Base-by-base conservation (phyloP, 2,888 invertebrate species). In the Acheta domesticus region DNA sequence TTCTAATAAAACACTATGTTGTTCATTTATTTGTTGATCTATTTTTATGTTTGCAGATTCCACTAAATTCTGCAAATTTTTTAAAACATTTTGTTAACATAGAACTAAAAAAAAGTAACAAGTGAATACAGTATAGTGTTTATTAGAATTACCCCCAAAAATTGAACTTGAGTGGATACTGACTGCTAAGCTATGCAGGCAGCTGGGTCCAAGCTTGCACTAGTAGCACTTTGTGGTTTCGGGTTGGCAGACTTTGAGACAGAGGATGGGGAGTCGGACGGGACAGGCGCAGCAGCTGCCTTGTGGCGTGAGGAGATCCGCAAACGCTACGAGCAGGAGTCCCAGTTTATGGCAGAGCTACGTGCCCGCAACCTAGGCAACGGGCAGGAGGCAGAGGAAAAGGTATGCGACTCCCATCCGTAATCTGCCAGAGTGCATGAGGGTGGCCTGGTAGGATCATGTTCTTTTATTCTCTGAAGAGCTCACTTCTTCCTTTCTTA, bases 181-280 rank as follows among this genome's bases (percentile, higher is more conserved):
- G 36, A 36, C 36, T 36, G 36, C 36, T 36, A 36, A n/a, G n/a
- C 16, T 62, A 62, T 62, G 62, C 62, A 62, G 62, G 62, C 62
- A 62, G 14, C 62, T 62, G n/a, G 62, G 62, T n/a, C n/a, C 14
- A 62, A 62, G 62, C 62, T 62, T 62, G 62, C 62, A 62, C 62
- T 62, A 62, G 62, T 62, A 62, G 62, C 62, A 62, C 62, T 4
- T 62, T 62, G 62, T 62, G 16, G 62, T 62, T 62, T 19, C n/a
- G 62, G 62, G 62, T 62, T 62, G 62, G 62, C 86, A 93, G 93
- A 93, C 88, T 92, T 92, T 85, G 92, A 92, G 85, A 80, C 80
- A 76, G 82, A 81, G 74, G 93, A 92, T 82, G 92, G 89, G 77
- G 90, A 92, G 74, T 92, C 92, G 83, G 90, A 90, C 81, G 83